Evolutionary conservation across 2,113 vertebrate species (phyloP).

Genomic region (Oceanodroma tethys): DNA sequence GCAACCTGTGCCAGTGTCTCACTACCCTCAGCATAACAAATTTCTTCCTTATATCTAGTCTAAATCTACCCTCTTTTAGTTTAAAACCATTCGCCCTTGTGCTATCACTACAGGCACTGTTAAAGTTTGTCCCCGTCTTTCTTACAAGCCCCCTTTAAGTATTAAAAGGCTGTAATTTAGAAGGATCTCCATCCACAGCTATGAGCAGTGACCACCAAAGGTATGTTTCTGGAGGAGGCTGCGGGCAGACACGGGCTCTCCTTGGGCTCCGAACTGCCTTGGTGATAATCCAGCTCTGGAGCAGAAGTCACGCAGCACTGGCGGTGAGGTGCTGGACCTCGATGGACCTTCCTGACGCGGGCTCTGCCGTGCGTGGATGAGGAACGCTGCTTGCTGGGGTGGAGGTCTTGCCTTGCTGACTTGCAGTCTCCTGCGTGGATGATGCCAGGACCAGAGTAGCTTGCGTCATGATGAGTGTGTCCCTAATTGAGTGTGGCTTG

Average conservation of each 20-base stretch:
- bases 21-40: rapidly evolving
- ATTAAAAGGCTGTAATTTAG: not conserved
- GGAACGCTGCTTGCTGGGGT: not conserved
- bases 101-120: rapidly evolving
- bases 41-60: not conserved
- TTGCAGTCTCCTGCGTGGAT: not conserved
- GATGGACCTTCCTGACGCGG: rapidly evolving
- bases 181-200: not conserved
- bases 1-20: rapidly evolving
- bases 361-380: rapidly evolving
- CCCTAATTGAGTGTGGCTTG: not conserved
- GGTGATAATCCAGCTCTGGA: not conserved
- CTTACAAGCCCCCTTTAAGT: too few relatives aligned
- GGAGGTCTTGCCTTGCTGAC: not conserved
- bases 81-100: not conserved
- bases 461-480: not conserved
- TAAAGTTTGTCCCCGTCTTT: not conserved
- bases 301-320: too few relatives aligned
- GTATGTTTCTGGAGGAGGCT: not conserved
- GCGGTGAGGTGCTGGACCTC: not conserved
- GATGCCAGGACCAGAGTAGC: not conserved
- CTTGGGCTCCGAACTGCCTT: not conserved
- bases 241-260: not conserved
- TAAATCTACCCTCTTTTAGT: not conserved
- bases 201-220: not conserved